Evolutionary conservation across 2,113 vertebrate genomes (phyloP).

Genomic region (Syrmaticus mikado): DNA sequence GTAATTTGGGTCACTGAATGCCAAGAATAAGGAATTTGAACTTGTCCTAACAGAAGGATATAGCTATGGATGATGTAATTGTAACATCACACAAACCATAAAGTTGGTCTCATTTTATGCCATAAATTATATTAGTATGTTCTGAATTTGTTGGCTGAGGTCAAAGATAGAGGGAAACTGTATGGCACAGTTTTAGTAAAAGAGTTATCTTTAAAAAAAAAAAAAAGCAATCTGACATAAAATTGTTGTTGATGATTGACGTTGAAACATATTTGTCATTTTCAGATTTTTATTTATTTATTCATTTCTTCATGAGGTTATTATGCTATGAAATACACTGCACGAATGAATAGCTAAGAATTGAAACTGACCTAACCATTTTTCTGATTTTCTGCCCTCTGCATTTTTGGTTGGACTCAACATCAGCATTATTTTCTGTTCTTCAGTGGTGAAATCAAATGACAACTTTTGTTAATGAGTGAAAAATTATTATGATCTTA

Average conservation of each 20-base stretch:
- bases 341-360: background rate
- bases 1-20: constrained; percentile 55
- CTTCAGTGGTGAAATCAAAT: background rate
- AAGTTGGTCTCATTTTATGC: constrained; percentile 10
- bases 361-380: background rate
- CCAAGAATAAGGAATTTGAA: constrained; percentile 59
- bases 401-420: background rate
- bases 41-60: constrained; percentile 46
- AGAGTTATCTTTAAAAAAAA: background rate
- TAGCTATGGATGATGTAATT: constrained; percentile 54
- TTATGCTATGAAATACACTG: background rate
- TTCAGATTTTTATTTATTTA: background rate
- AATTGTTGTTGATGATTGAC: constrained; percentile 3
- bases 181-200: background rate
- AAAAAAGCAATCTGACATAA: background rate
- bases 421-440: background rate
- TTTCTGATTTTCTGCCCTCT: background rate
- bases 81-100: constrained; percentile 19
- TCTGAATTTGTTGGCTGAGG: constrained; percentile 21
- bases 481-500: background rate
- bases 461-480: background rate
- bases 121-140: constrained; percentile 46
- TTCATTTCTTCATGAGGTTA: background rate
- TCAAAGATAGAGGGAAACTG: background rate
- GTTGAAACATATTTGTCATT: background rate